Conservation (phyloP, 2,113 vertebrate genomes). For the Lota lota region DNA sequence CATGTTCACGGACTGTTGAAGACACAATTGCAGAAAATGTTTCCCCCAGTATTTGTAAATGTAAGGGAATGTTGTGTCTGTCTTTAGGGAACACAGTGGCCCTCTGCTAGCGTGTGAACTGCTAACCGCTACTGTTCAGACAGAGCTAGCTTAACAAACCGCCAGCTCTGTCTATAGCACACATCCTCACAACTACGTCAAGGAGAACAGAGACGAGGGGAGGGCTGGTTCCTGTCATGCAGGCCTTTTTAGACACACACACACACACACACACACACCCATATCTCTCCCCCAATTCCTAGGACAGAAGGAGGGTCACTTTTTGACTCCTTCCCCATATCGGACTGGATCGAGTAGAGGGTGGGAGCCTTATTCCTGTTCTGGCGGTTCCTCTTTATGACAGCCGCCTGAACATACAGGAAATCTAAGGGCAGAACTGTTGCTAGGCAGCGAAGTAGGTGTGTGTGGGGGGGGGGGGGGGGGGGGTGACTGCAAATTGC, state of each 20-base stretch:
- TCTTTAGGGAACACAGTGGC: too few relatives aligned
- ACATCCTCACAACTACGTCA: slow-evolving; percentile 39
- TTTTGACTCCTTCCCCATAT: slow-evolving; percentile 16
- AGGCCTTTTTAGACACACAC: too few relatives aligned
- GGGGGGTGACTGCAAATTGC: background rate
- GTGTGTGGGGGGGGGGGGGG: slow-evolving; percentile 11
- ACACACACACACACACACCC: too few relatives aligned
- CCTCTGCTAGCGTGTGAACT: slow-evolving; percentile 15
- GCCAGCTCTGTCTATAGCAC: slow-evolving; percentile 21
- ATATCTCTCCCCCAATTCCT: too few relatives aligned
- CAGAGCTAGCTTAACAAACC: slow-evolving; percentile 10
- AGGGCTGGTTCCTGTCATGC: too few relatives aligned
- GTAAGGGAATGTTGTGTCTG: too few relatives aligned
- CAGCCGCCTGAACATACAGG: slow-evolving; percentile 66
- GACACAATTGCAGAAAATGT: too few relatives aligned
- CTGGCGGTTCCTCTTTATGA: slow-evolving; percentile 70
- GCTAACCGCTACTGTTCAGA: background rate
- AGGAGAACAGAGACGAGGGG: too few relatives aligned
- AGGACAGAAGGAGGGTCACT: too few relatives aligned
- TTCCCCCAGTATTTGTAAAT: too few relatives aligned
- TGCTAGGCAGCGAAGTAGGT: slow-evolving; percentile 66
- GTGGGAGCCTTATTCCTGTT: slow-evolving; percentile 40
- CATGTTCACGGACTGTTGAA: too few relatives aligned
- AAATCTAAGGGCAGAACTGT: slow-evolving; percentile 72
- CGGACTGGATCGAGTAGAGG: slow-evolving; percentile 17